Base-by-base conservation (phyloP, 2,113 vertebrate species). In the Apodemus sylvaticus region DNA sequence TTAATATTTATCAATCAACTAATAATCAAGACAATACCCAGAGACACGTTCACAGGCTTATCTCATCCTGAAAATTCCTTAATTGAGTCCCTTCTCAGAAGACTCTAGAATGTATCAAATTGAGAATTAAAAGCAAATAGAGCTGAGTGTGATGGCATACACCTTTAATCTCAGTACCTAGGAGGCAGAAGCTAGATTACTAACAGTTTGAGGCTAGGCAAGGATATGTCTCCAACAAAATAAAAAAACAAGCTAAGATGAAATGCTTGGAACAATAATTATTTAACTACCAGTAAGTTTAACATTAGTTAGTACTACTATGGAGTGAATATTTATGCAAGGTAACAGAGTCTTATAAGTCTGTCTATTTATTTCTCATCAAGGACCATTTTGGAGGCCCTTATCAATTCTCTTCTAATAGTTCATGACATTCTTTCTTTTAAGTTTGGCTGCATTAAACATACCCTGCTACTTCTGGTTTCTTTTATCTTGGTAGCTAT, bases 301-400 rank as follows among this genome's bases (percentile, higher is more conserved):
- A 26, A 19, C 12, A 68, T n/a, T 22, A 71, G 24, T 7, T 48
- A 17, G 5, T 5, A 22, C 3, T n/a, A 31, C 24, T 70, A 2
- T 16, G 48, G 24, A 36, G 16, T 60, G 29, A 24, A 5, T 42
- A 22, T 0, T 0, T 0, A 8, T 1, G 48, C 26, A n/a, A 1
- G 16, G 45, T 29, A 13, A 34, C 1, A 39, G 12, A 36, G 34
- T 76, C 26, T 5, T 0, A 42, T 24, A 12, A 73, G 7, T 3
- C 62, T 34, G 11, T n/a, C 68, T 8, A 24, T 31, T 45, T 86
- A 66, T 82, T 89, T 42, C 42, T 53, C 17, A 4, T 0, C 13
- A 53, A 60, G 4, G 4, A 94, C 10, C n/a, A 36, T 36, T 36
- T n/a, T 1, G 3, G 24, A 51, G 5, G 3, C 24, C 13, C 5